phyloP scores from a whole-genome alignment of 2,888 invertebrate genomes.

The Netelia inedita region DNA sequence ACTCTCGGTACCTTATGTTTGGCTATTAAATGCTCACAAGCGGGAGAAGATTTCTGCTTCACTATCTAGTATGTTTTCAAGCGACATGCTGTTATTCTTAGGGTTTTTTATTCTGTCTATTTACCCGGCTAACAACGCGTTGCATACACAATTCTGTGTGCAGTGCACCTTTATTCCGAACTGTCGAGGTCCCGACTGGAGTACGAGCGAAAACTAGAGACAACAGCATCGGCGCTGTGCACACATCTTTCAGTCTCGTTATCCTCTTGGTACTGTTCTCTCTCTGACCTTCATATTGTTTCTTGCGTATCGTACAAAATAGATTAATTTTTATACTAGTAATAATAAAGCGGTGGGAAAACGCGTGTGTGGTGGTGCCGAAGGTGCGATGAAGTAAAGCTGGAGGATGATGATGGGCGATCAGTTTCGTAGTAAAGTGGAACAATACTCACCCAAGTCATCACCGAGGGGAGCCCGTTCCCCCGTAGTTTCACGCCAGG shows the following conservation, averaged over 20 bases:
- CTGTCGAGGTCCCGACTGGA: slow-evolving; percentile 13
- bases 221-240: slow-evolving; percentile 34
- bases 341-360: slow-evolving; percentile 47
- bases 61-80: too few species aligned
- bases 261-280: slow-evolving; percentile 16
- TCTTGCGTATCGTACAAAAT: slow-evolving; percentile 9
- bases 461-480: slow-evolving; percentile 97
- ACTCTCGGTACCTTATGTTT: too few species aligned
- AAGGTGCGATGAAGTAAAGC: slow-evolving; percentile 80
- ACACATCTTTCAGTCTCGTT: slow-evolving; percentile 30
- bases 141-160: neutral
- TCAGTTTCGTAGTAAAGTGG: slow-evolving; percentile 94
- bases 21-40: too few species aligned
- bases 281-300: slow-evolving; percentile 27
- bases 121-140: too few species aligned
- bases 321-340: slow-evolving; percentile 18
- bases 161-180: neutral
- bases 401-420: slow-evolving; percentile 95
- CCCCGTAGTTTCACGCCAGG: slow-evolving; percentile 97
- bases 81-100: too few species aligned
- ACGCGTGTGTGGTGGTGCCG: slow-evolving; percentile 65
- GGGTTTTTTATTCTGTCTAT: too few species aligned
- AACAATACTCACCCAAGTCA: slow-evolving; percentile 97
- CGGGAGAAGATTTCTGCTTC: too few species aligned
- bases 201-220: slow-evolving; percentile 15